Evolutionary conservation across 2,113 vertebrate genomes (phyloP), one percentile per base, ranked within the genome.

Genomic region (Daboia siamensis): DNA sequence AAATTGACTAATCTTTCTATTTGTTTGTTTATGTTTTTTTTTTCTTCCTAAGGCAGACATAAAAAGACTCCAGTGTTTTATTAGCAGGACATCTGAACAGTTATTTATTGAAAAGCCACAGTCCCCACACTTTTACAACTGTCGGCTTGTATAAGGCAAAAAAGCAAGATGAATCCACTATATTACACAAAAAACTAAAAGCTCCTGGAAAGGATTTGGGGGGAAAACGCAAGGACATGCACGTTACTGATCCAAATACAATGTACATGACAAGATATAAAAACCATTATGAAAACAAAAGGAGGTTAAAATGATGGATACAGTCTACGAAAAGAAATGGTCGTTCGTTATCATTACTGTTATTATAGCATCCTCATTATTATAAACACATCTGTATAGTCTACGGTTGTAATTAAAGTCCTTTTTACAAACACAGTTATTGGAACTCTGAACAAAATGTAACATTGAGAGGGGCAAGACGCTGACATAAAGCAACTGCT

Each of bases 51-150:
- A 96, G 95, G 93, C 94, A 97, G 94, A 97, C 95, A 94, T 94
- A 97, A 93, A 97, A 96, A 96, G 96, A 96, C 96, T 95, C 96
- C 89, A 17, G 96, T 87, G 87, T 93, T 56, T 93, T 95, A 94
- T 95, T 96, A 95, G 96, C 96, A 96, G 94, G 97, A 98, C 96
- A 96, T 98, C 95, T 97, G 97, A 97, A 98, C 96, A 97, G 97
- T 98, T 97, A 97, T 97, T 99, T 99, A 99, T 98, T 99, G 97
- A 97, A 97, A 97, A 98, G 97, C 98, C 97, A 98, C 96, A 97
- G 97, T 99, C 98, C 98, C 98, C 98, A 98, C 99, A 99, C 97
- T 98, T 98, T 98, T 98, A 98, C 98, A 99, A 99, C 99, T 99
- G 99, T 98, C 96, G 98, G 98, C 98, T 98, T 97, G 96, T 96